A percentile compares a stretch with the other conserved stretches of the same genome.
These are phyloP conservation scores for Fistularia commersonii DNA, from an alignment of 2,797 vertebrate species.

Conservation along the genomic window DNA sequence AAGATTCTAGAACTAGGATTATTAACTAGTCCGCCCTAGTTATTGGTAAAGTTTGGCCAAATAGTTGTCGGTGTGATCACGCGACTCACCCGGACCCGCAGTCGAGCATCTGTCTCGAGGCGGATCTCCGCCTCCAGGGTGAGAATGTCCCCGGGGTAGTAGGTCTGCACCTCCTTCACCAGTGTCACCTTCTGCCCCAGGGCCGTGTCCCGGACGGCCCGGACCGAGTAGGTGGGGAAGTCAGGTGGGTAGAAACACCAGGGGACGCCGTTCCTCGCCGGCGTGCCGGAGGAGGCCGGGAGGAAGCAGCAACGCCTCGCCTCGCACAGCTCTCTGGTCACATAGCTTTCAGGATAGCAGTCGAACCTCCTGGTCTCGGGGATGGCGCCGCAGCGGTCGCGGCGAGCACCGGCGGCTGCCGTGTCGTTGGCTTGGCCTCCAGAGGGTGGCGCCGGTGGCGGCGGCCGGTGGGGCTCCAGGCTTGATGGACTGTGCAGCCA, in stretches of 20 bases:
- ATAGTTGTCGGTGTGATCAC: too few species aligned
- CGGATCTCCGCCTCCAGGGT: conserved; percentile 74
- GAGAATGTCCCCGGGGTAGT: conserved; percentile 81
- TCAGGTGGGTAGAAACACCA: conserved; percentile 86
- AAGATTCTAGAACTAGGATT: too few species aligned
- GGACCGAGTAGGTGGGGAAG: conserved; percentile 82
- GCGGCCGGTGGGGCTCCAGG: conserved; percentile 37
- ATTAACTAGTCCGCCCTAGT: too few species aligned
- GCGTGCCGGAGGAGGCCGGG: conserved; percentile 20
- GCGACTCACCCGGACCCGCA: conserved; percentile 79
- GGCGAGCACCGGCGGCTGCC: not conserved
- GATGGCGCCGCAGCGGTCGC: conserved; percentile 59
- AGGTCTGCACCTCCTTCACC: conserved; percentile 70
- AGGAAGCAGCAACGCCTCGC: conserved; percentile 84
- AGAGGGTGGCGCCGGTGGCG: conserved; percentile 21
- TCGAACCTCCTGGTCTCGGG: conserved; percentile 79
- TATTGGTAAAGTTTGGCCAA: too few species aligned
- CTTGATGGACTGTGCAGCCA: conserved; percentile 65
- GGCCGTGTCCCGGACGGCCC: conserved; percentile 64
- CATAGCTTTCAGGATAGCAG: conserved; percentile 80
- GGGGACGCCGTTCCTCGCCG: conserved; percentile 68
- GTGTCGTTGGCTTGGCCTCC: conserved; percentile 3
- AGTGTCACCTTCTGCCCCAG: conserved; percentile 76
- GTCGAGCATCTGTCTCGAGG: conserved; percentile 76
- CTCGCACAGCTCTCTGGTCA: conserved; percentile 78